Evolutionary conservation across 2,113 vertebrate genomes (phyloP).

Genomic region (Ptilonorhynchus violaceus): DNA sequence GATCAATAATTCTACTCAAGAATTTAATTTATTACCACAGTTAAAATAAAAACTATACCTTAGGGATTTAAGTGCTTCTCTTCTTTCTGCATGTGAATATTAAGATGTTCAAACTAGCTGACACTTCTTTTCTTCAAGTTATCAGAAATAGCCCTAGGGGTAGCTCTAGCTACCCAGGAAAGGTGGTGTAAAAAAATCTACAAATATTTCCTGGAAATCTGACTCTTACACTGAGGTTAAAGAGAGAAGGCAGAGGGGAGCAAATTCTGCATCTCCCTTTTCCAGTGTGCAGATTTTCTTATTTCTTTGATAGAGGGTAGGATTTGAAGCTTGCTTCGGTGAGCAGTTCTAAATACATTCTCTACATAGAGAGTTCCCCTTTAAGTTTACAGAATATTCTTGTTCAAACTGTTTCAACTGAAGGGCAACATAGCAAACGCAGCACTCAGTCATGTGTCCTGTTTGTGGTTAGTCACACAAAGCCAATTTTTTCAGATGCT

Average conservation of each 20-base stretch:
- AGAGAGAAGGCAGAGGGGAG: neutral
- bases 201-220: slow-evolving; percentile 14
- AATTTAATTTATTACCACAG: neutral
- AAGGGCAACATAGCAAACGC: neutral
- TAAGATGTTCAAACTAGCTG: neutral
- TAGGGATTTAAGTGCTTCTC: neutral
- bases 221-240: neutral
- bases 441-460: slow-evolving; percentile 32
- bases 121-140: neutral
- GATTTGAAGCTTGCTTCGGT: neutral
- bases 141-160: neutral
- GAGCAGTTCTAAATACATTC: neutral
- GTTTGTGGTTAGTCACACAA: slow-evolving; percentile 26
- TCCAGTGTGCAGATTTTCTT: neutral
- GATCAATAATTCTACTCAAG: neutral
- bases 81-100: neutral
- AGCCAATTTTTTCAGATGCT: slow-evolving; percentile 28
- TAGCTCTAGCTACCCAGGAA: neutral
- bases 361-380: neutral
- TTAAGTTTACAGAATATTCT: neutral
- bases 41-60: neutral
- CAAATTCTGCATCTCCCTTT: neutral
- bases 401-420: neutral
- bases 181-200: neutral
- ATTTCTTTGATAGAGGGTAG: neutral